Conservation (phyloP, 1,140 invertebrate species). For the Aphidius ervi region DNA sequence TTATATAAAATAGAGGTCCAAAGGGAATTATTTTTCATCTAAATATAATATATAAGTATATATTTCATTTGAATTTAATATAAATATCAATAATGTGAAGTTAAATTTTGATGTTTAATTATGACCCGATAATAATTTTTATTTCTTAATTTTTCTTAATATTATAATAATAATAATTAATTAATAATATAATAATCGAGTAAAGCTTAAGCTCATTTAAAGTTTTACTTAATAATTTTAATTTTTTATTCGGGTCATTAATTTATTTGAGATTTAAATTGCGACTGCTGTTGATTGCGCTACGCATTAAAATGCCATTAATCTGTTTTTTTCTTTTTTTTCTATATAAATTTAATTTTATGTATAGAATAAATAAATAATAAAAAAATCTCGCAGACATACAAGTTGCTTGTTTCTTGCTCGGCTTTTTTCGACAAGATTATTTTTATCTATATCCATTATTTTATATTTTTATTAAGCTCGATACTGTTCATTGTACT, state of each 20-base stretch:
- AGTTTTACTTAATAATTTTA: slow-evolving; percentile 15
- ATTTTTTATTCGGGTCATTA: slow-evolving; percentile 21
- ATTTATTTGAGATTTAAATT: slow-evolving; percentile 32
- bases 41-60: background rate
- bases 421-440: slow-evolving; percentile 1
- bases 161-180: slow-evolving; percentile 20
- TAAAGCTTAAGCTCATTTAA: slow-evolving; percentile 24
- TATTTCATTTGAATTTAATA: background rate
- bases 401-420: slow-evolving; percentile 1
- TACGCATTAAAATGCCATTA: slow-evolving; percentile 31
- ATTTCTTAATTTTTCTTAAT: slow-evolving; percentile 18
- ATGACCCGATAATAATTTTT: slow-evolving; percentile 10
- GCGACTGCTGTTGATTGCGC: slow-evolving; percentile 40
- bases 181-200: slow-evolving; percentile 26
- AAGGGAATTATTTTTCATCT: background rate
- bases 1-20: slow-evolving; percentile 7
- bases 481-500: too few relatives aligned
- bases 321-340: slow-evolving; percentile 4
- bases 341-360: slow-evolving; percentile 8
- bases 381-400: slow-evolving; percentile 4
- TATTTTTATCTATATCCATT: background rate
- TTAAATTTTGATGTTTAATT: slow-evolving; percentile 9
- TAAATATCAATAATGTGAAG: too few relatives aligned
- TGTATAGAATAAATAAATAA: slow-evolving; percentile 6
- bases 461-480: background rate